These are phyloP conservation scores for Polypedilum pembai DNA, from an alignment of 1,140 invertebrate species.

Conservation along the genomic window DNA sequence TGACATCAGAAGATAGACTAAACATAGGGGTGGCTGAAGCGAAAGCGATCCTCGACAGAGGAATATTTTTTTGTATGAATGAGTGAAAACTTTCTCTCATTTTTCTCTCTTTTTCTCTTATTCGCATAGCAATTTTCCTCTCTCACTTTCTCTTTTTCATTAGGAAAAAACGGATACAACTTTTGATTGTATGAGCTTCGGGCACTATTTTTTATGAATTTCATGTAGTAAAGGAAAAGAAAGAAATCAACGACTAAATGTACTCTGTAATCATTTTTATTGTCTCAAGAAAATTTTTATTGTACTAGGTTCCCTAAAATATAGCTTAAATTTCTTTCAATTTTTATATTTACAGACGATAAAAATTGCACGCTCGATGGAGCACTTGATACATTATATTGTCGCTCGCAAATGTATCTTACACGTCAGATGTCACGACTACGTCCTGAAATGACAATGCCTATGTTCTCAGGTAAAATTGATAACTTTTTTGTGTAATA, in stretches of 20 bases:
- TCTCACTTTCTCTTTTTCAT: not conserved
- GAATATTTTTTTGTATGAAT: not conserved
- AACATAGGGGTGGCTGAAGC: not conserved
- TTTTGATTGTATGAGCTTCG: too few species aligned
- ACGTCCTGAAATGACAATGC: constrained; percentile 96
- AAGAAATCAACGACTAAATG: too few species aligned
- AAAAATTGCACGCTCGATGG: constrained; percentile 68
- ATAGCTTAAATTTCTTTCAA: not conserved
- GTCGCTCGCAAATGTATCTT: constrained; percentile 83
- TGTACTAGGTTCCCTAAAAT: too few species aligned
- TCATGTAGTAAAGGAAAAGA: too few species aligned
- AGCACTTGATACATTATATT: constrained; percentile 77
- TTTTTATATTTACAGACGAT: constrained; percentile 44
- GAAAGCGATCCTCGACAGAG: not conserved
- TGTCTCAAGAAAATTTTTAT: too few species aligned
- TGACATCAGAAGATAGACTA: not conserved
- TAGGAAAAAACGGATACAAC: too few species aligned
- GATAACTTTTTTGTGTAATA: not conserved
- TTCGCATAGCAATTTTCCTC: not conserved
- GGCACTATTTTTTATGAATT: too few species aligned
- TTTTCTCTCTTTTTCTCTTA: not conserved
- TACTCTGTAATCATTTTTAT: too few species aligned
- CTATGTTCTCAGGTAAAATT: constrained; percentile 89
- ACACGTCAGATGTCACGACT: constrained; percentile 85
- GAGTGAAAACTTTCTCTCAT: not conserved